These are phyloP conservation scores for Hylaeus volcanicus DNA, from an alignment of 1,140 invertebrate genomes.

Conservation along the genomic window DNA sequence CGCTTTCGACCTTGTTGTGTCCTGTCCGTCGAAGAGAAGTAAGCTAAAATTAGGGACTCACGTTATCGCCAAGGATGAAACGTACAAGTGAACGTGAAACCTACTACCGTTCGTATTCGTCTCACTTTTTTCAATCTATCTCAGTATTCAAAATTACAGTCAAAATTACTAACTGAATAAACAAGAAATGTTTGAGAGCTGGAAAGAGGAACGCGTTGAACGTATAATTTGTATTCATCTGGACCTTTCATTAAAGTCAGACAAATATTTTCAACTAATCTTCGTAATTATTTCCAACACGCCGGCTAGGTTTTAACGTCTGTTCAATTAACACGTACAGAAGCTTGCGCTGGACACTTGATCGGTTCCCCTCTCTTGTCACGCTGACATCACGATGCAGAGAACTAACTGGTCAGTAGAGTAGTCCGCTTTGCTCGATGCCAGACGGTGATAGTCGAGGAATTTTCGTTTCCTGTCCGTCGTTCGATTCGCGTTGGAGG, in stretches of 20 bases:
- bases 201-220: too few species aligned
- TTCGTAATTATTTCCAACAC: too few species aligned
- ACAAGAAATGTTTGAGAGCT: too few species aligned
- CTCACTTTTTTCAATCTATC: too few species aligned
- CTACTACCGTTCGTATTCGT: neutral
- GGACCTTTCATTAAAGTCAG: too few species aligned
- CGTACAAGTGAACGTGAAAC: neutral
- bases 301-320: neutral
- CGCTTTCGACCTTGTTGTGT: constrained; percentile 19
- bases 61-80: neutral
- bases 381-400: constrained; percentile 36
- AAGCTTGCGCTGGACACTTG: constrained; percentile 24
- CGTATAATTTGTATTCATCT: too few species aligned
- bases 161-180: too few species aligned
- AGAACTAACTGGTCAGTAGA: constrained; percentile 40
- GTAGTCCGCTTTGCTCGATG: constrained; percentile 6
- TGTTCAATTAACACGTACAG: neutral
- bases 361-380: constrained; percentile 40
- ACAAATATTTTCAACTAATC: too few species aligned
- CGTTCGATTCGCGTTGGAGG: neutral
- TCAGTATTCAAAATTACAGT: too few species aligned
- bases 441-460: neutral
- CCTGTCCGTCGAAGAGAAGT: neutral
- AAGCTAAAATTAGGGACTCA: constrained; percentile 39
- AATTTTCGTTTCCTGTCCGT: constrained; percentile 4